Conservation (phyloP, 1,140 invertebrate genomes). For the Anagrus nilaparvatae region DNA sequence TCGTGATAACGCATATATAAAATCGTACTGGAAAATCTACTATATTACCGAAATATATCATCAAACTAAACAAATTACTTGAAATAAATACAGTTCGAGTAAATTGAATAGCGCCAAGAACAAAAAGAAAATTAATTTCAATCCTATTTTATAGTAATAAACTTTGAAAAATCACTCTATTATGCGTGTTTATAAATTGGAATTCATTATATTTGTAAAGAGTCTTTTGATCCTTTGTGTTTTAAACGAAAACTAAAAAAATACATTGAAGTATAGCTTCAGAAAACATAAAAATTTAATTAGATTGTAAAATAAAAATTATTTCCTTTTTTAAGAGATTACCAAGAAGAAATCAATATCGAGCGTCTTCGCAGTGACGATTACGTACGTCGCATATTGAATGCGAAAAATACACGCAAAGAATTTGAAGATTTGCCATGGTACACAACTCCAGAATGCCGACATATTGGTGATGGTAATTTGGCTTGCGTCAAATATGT, state of each 20-base stretch:
- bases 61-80: no score
- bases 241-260: no score
- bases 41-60: no score
- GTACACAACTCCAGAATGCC: slow-evolving; percentile 53
- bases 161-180: no score
- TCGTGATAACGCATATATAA: no score
- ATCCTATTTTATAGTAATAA: no score
- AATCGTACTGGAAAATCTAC: no score
- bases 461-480: slow-evolving; percentile 57
- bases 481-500: slow-evolving; percentile 68
- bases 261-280: slow-evolving; percentile 2
- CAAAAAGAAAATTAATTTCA: no score
- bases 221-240: slow-evolving; percentile 7
- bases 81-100: no score
- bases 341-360: slow-evolving; percentile 32
- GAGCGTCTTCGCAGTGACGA: slow-evolving; percentile 47
- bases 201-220: not conserved
- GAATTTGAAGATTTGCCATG: slow-evolving; percentile 48
- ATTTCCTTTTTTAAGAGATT: no score
- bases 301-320: slow-evolving; percentile 5
- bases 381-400: slow-evolving; percentile 51
- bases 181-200: no score
- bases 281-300: not conserved
- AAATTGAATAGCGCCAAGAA: no score
- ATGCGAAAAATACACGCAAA: slow-evolving; percentile 46